Conservation (phyloP, 2,113 vertebrate genomes). For the Mustela nigripes region DNA sequence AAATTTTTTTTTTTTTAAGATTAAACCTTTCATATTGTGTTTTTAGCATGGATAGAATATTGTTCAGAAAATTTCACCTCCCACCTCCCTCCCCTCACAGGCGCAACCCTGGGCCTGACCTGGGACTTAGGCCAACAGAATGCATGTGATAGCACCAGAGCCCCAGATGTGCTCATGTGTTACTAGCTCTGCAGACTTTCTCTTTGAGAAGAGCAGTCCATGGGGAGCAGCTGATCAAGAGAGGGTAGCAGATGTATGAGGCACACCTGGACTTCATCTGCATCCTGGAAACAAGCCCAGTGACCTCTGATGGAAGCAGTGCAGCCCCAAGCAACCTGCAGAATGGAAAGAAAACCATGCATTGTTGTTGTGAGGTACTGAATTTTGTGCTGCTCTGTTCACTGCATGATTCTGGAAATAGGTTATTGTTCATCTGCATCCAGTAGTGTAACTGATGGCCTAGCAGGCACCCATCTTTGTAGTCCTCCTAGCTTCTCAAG, state of each 20-base stretch:
- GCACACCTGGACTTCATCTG: no score
- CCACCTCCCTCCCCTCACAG: fast-evolving
- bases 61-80: neutral
- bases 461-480: neutral
- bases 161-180: neutral
- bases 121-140: neutral
- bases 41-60: neutral
- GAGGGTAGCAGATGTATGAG: neutral
- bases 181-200: neutral
- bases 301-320: no score
- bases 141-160: neutral
- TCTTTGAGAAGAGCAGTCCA: neutral
- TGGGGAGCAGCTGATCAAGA: neutral
- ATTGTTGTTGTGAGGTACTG: neutral
- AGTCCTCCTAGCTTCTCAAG: neutral
- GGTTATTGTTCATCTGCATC: fast-evolving
- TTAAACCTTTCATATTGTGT: neutral
- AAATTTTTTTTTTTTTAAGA: neutral
- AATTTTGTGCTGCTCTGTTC: neutral
- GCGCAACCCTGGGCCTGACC: no score
- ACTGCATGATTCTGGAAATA: neutral
- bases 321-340: no score
- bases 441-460: no score
- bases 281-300: neutral
- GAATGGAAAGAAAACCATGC: neutral